Evolutionary conservation across 2,113 vertebrate species (phyloP), one percentile per base, ranked within the genome.

Genomic region (Ascaphus truei): DNA sequence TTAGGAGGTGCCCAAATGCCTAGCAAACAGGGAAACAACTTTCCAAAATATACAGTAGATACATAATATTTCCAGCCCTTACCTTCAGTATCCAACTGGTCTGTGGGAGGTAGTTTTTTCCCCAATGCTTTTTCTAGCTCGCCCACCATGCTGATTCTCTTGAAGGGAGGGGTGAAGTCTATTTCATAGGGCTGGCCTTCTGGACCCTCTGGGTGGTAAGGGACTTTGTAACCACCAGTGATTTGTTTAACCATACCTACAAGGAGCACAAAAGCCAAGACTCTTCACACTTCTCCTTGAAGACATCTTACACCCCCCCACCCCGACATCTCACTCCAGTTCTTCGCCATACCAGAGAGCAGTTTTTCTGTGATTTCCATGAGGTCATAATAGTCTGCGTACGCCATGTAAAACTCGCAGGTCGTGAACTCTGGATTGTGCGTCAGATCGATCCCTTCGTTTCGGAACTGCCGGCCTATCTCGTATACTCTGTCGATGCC

Each of bases 351-450:
- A 98, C 97, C 97, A 84, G 97, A 94, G 61, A 99, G 80, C 59
- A 99, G 75, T 71, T 93, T 98, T 83, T 99, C 98, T 0, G 98
- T 99, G 75, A 99, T 94, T 3, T 97, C 93, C 93, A 99, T 99
- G 83, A 99, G 77, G 77, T 99, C 96, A 0, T 92, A 53, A 80
- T 99, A 99, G 80, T 99, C 98, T 0, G 98, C 98, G 29, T 98
- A 99, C 3, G 98, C 98, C 98, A 99, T 99, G 56, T 99, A 99
- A 80, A 99, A 99, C 68, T 99, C 98, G 77, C 96, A 99, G 53
- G 98, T 99, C 62, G 97, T 99, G 81, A 99, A 99, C 80, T 99
- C 97, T 8, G 97, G 97, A 76, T 99, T 99, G 75, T 99, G 97
- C 50, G 96, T 98, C 53, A 99, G 85, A 85, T 99, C 97, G 2